These are phyloP conservation scores for Petrocephalus microphthalmus DNA, from an alignment of 2,113 vertebrate species.

Conservation along the genomic window DNA sequence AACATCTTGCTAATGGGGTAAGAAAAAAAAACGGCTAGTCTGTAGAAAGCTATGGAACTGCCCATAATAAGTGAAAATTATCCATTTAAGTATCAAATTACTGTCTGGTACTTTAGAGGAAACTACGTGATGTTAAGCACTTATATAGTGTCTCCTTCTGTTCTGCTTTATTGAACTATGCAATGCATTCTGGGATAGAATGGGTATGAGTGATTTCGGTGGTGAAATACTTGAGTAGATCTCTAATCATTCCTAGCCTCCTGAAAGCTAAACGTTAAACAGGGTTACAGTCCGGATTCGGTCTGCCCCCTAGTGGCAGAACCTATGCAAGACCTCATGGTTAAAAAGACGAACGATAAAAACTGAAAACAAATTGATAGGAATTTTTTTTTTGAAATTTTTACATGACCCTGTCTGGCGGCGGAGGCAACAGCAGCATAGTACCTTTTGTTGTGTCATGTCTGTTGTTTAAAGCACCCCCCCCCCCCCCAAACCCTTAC, in stretches of 20 bases:
- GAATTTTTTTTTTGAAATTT: conserved; percentile 44
- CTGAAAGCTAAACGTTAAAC: background rate
- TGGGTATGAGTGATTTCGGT: background rate
- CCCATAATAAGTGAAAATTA: background rate
- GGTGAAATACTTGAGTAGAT: background rate
- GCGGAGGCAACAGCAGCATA: conserved; percentile 57
- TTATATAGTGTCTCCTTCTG: background rate
- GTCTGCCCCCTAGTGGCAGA: background rate
- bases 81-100: background rate
- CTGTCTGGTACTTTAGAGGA: background rate
- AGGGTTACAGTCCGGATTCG: background rate
- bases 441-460: conserved; percentile 58
- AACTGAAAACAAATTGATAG: conserved; percentile 66
- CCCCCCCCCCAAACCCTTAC: background rate
- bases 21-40: background rate
- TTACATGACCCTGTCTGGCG: conserved; percentile 38
- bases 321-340: background rate
- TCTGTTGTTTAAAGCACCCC: conserved; percentile 29
- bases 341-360: conserved; percentile 36
- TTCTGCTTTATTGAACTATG: background rate
- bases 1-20: background rate
- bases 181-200: background rate
- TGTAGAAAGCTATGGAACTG: background rate
- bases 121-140: background rate
- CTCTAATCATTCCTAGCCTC: background rate